Conservation (phyloP, 2,888 invertebrate species). For the Nasonia oneida region DNA sequence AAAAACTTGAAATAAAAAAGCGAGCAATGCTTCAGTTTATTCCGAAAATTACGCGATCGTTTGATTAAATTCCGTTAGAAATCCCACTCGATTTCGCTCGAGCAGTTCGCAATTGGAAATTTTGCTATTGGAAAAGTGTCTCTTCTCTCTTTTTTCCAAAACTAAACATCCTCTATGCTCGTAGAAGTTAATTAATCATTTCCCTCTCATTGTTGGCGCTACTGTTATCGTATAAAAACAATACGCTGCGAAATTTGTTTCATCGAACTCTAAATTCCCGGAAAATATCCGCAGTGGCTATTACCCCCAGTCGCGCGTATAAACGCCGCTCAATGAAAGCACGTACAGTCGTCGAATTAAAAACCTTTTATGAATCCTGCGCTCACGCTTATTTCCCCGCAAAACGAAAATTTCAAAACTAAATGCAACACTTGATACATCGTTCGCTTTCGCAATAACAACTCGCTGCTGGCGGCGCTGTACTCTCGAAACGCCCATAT, state of each 20-base stretch:
- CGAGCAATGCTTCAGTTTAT: not conserved
- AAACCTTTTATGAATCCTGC: not conserved
- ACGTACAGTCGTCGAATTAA: not conserved
- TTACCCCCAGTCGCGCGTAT: no score
- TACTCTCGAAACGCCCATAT: not conserved
- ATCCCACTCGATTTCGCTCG: slow-evolving; percentile 50
- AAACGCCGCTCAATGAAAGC: no score
- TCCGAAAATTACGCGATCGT: slow-evolving; percentile 15
- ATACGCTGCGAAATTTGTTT: no score
- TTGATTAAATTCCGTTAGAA: slow-evolving; percentile 57
- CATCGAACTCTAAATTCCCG: no score
- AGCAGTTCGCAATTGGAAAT: slow-evolving; percentile 32
- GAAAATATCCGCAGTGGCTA: no score
- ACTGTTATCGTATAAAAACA: no score
- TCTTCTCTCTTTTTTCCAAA: no score
- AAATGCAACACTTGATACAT: not conserved
- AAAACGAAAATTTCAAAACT: not conserved
- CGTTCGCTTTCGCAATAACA: not conserved
- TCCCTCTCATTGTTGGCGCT: no score
- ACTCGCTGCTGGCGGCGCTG: not conserved
- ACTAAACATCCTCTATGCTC: no score
- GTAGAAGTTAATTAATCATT: no score
- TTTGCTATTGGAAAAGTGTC: not conserved
- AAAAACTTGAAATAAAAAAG: not conserved
- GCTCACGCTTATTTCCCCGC: not conserved